Percentiles rank a stretch among this genome's conserved stretches.
Conservation (phyloP, 1,140 invertebrate genomes). For the Hycleus cichorii region DNA sequence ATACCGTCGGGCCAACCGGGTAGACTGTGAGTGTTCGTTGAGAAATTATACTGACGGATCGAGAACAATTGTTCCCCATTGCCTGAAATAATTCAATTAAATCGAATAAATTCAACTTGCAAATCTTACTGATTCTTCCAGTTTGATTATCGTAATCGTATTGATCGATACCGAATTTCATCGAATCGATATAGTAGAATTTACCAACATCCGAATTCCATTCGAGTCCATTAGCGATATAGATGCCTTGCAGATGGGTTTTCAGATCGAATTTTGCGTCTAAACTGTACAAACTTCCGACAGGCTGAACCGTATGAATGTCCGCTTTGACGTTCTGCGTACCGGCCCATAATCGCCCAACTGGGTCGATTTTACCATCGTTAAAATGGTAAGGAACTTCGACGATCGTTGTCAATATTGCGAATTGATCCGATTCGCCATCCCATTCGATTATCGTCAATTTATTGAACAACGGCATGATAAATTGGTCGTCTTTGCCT, state of each 20-base stretch:
- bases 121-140: conserved; percentile 55
- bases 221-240: conserved; percentile 71
- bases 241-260: conserved; percentile 43
- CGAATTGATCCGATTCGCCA: conserved; percentile 34
- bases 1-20: conserved; percentile 55
- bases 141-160: conserved; percentile 67
- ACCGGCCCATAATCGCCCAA: conserved; percentile 59
- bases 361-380: conserved; percentile 75
- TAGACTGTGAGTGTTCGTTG: conserved; percentile 24
- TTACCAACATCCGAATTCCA: conserved; percentile 61
- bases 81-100: not conserved
- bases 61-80: not conserved
- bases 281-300: conserved; percentile 25
- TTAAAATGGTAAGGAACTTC: conserved; percentile 46
- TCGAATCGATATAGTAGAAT: conserved; percentile 69
- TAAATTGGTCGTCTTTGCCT: conserved; percentile 49
- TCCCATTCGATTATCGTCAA: conserved; percentile 59
- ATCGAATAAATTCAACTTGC: not conserved
- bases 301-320: conserved; percentile 7
- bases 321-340: conserved; percentile 16
- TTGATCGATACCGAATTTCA: conserved; percentile 53
- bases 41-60: conserved; percentile 25
- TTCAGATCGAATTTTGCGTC: conserved; percentile 13
- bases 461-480: conserved; percentile 52
- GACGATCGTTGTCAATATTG: conserved; percentile 46